A percentile compares a stretch with the other conserved stretches of the same genome.
Evolutionary conservation across 2,113 vertebrate genomes (phyloP).

Genomic region (Cynocephalus volans): DNA sequence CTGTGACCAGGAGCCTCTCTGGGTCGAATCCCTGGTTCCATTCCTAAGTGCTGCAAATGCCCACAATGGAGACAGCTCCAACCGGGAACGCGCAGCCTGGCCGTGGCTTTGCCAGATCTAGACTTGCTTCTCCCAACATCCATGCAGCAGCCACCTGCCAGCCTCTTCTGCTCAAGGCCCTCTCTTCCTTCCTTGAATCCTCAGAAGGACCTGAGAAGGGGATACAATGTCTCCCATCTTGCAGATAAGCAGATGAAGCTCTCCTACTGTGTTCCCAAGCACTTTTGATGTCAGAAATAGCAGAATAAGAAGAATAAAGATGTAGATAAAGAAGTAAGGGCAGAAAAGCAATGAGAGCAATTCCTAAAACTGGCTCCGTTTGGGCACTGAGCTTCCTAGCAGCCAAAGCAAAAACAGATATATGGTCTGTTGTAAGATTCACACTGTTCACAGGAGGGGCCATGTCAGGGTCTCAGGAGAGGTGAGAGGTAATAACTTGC

Average conservation of each 20-base stretch:
- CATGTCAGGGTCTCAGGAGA: neutral
- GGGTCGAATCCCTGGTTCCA: too few relatives aligned
- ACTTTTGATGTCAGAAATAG: neutral
- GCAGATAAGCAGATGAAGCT: neutral
- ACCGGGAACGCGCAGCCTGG: neutral
- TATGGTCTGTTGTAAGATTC: neutral
- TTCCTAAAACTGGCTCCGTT: neutral
- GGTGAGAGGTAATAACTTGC: neutral
- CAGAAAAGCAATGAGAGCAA: neutral
- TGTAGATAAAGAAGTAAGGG: neutral
- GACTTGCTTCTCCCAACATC: neutral
- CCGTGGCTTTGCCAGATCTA: neutral
- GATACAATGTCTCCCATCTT: neutral
- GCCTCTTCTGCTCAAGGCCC: neutral
- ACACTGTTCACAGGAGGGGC: neutral
- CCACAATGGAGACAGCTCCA: neutral
- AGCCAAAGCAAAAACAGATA: slow-evolving; percentile 14
- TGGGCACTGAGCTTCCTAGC: neutral
- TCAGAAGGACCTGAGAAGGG: neutral
- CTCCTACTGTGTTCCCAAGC: neutral
- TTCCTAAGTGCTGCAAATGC: neutral
- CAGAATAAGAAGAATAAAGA: neutral
- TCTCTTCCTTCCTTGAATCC: neutral
- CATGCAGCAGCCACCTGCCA: accelerated
- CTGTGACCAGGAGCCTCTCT: accelerated